Percentiles rank a stretch among this genome's conserved stretches.
Conservation (phyloP, 2,797 vertebrate genomes). For the Crax fasciolata region DNA sequence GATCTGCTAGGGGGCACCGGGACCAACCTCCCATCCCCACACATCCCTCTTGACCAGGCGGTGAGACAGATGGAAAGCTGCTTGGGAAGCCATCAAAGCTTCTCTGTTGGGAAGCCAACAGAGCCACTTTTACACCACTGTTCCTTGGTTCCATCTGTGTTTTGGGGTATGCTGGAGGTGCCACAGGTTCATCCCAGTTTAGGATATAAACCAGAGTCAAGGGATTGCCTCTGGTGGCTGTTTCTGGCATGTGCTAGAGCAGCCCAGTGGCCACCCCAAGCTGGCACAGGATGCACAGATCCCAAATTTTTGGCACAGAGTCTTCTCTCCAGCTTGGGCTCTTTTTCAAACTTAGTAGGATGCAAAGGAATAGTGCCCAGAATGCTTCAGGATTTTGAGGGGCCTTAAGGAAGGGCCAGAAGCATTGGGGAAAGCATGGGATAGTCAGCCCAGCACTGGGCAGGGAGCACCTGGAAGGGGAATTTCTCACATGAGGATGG, state of each 20-base stretch:
- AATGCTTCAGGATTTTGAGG: background rate
- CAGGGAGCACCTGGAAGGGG: background rate
- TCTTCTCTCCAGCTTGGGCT: background rate
- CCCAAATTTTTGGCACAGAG: background rate
- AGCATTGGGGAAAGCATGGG: background rate
- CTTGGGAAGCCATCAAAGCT: too few species aligned
- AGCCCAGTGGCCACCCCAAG: background rate
- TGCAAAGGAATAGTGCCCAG: too few species aligned
- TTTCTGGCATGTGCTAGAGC: background rate
- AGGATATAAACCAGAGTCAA: background rate
- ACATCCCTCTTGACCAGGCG: background rate
- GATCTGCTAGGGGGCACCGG: background rate
- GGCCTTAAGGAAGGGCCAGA: background rate
- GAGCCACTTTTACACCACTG: background rate
- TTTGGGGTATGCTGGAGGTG: background rate
- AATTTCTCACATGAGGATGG: background rate
- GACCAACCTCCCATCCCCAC: fast-evolving
- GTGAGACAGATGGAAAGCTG: background rate
- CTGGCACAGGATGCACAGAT: background rate
- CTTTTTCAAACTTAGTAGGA: background rate
- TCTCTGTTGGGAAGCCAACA: too few species aligned
- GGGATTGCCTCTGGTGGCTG: background rate
- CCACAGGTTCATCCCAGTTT: background rate
- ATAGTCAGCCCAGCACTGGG: background rate
- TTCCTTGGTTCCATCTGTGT: background rate